Conservation (phyloP, 2,888 invertebrate genomes). For the Cetonia aurata region DNA sequence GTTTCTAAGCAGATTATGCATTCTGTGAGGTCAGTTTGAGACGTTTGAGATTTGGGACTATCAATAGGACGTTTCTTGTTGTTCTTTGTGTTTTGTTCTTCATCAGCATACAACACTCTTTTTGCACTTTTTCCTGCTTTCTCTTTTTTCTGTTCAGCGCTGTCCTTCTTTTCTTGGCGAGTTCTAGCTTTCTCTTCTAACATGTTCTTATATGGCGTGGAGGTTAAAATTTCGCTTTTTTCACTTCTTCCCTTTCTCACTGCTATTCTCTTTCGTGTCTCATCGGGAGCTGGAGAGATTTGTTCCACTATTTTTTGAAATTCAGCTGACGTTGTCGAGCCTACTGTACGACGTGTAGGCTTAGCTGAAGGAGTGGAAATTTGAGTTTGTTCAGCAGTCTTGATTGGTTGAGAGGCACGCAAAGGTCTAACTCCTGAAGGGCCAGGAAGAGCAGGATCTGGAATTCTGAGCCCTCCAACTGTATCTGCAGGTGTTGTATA, state of each 20-base stretch:
- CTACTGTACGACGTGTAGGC: no score
- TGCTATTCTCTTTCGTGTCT: no score
- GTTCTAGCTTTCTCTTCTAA: slow-evolving; percentile 36
- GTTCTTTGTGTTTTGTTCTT: not conserved
- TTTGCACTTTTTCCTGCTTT: slow-evolving; percentile 23
- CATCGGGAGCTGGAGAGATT: not conserved
- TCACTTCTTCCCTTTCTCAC: slow-evolving; percentile 20
- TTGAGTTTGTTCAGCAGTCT: no score
- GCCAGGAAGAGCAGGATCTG: not conserved
- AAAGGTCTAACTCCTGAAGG: not conserved
- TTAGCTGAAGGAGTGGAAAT: no score
- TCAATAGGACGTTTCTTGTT: not conserved
- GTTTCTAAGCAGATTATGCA: not conserved
- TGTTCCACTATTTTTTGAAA: not conserved
- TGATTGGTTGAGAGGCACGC: no score
- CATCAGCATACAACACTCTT: not conserved
- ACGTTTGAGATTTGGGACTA: not conserved
- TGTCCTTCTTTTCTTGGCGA: slow-evolving; percentile 20
- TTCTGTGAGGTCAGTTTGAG: no score
- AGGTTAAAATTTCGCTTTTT: slow-evolving; percentile 40
- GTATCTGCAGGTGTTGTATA: no score
- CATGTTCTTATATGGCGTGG: slow-evolving; percentile 37
- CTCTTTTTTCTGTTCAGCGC: not conserved
- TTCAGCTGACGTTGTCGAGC: no score
- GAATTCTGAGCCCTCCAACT: no score